Evolutionary conservation across 2,888 invertebrate genomes (phyloP), one percentile per base, ranked within the genome.

Genomic region (Meandrusa payeni): DNA sequence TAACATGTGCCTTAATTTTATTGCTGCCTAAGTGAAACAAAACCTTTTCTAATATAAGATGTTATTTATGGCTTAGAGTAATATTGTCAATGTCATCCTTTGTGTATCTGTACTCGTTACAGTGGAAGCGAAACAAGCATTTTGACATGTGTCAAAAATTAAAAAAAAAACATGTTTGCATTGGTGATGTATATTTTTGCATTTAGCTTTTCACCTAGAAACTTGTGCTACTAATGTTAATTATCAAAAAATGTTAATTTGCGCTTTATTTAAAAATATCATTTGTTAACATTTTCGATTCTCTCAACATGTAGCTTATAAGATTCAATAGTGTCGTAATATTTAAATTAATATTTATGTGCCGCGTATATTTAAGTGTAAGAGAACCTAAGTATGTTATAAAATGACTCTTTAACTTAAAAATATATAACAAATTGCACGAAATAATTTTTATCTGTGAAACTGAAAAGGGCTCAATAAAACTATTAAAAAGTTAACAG

Each of bases 1-100:
- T 63, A 67, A 66, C 62, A 66, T 67, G 77, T 77, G 77, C 77
- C 77, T 77, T 77, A 69, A 59, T 60, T 64, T 61, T 63, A 64
- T 62, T 60, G 59, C 34, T 38, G 20, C 15, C 46, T 32, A 15
- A 15, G 4, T 3, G 4, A 15, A 15, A 15, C 2, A 4, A 15
- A 3, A 15, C n/a, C n/a, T n/a, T n/a, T n/a, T n/a, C n/a, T n/a
- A n/a, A n/a, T n/a, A n/a, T n/a, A n/a, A n/a, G n/a, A n/a, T n/a
- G n/a, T n/a, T n/a, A n/a, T n/a, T n/a, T n/a, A n/a, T n/a, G n/a
- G n/a, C n/a, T n/a, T n/a, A n/a, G n/a, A 23, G 7, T 2, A 13
- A 5, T 9, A 5, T 10, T 32, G 2, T 11, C 6, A 7, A 5
- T 10, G 6, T 7, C 11, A 7, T 12, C 11, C 1, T 1, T 5